These are phyloP conservation scores for Drosophila pachea DNA, from an alignment of 1,140 invertebrate species.

Conservation along the genomic window DNA sequence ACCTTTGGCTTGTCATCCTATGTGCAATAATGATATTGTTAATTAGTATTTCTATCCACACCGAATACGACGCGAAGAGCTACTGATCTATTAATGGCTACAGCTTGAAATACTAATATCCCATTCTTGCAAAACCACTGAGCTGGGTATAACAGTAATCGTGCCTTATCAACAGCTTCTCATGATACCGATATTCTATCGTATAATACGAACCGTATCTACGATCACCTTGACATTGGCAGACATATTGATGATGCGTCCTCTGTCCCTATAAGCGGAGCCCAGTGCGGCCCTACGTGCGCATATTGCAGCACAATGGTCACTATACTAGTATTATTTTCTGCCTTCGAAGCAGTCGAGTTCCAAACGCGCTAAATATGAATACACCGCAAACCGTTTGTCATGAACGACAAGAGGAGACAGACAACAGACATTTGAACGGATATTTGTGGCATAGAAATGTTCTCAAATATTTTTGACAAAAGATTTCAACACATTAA, in stretches of 20 bases:
- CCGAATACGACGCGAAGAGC: no score
- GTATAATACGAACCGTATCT: constrained; percentile 34
- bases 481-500: constrained; percentile 48
- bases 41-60: neutral
- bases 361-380: constrained; percentile 1
- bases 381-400: constrained; percentile 36
- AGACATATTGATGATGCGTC: constrained; percentile 37
- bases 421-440: constrained; percentile 43
- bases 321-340: no score
- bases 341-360: no score
- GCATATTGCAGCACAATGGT: no score
- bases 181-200: no score
- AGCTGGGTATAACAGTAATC: no score
- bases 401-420: constrained; percentile 46
- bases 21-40: constrained; percentile 5
- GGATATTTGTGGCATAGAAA: constrained; percentile 16
- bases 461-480: constrained; percentile 36
- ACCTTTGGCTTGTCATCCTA: constrained; percentile 80
- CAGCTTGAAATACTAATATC: no score
- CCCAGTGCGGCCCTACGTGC: no score
- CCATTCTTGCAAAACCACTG: no score
- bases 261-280: no score
- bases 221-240: constrained; percentile 41
- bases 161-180: no score
- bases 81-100: no score